Conservation (phyloP, 2,888 invertebrate species). For the Cremastinae sp. region DNA sequence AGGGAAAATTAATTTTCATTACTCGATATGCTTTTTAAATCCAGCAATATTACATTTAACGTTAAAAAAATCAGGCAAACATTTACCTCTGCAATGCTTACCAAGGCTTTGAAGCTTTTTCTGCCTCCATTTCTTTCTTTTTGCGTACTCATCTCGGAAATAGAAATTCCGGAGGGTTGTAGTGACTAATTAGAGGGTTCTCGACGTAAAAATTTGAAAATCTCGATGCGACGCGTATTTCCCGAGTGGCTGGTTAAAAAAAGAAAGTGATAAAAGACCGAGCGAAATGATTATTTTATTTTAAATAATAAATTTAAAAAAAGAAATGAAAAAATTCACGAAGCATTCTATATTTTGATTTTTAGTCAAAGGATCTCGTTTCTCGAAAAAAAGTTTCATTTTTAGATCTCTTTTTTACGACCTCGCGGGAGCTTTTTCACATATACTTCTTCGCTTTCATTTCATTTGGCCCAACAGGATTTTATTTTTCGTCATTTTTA, state of each 20-base stretch:
- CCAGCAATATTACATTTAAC: too few relatives aligned
- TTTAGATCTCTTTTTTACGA: conserved; percentile 8
- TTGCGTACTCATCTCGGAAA: conserved; percentile 33
- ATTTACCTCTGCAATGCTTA: too few relatives aligned
- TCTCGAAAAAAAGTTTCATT: conserved; percentile 10
- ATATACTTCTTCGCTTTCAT: conserved; percentile 21
- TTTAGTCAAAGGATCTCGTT: conserved; percentile 12
- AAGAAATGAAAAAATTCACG: not conserved
- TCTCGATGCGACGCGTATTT: conserved; percentile 51
- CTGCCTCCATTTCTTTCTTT: conserved; percentile 21
- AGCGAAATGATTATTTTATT: too few relatives aligned
- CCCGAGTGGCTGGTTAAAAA: conserved; percentile 31
- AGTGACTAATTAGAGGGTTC: conserved; percentile 62
- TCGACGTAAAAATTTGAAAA: conserved; percentile 44
- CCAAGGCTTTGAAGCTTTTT: not conserved
- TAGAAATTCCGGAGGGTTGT: conserved; percentile 46
- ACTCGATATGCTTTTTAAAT: too few relatives aligned
- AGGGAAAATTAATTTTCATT: too few relatives aligned
- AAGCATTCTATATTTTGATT: not conserved
- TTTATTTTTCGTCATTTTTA: conserved; percentile 40
- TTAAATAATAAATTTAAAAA: too few relatives aligned
- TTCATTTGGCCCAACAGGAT: conserved; percentile 26
- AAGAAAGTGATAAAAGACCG: too few relatives aligned
- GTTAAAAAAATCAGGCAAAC: conserved; percentile 6
- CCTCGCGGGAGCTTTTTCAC: conserved; percentile 13